Conservation (phyloP, 2,113 vertebrate species). For the Bos taurus region DNA sequence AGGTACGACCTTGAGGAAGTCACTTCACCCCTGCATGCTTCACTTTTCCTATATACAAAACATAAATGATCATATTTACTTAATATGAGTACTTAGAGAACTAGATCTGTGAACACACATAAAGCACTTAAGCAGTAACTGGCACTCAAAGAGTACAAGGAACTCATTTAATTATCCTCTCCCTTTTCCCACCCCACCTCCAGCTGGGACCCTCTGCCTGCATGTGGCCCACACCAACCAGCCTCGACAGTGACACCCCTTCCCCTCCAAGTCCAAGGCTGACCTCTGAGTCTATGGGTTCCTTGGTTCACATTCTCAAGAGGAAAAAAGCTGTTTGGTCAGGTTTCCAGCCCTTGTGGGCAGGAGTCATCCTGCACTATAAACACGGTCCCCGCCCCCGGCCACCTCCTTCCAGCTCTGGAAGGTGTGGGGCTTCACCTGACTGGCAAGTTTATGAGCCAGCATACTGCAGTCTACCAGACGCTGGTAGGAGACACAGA, state of each 20-base stretch:
- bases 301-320: background rate
- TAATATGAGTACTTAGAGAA: background rate
- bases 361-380: fast-evolving
- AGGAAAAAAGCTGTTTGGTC: background rate
- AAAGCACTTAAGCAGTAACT: background rate
- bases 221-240: background rate
- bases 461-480: background rate
- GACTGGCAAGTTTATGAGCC: background rate
- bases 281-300: background rate
- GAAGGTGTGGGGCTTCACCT: background rate
- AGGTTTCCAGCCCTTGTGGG: background rate
- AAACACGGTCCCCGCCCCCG: too few species aligned
- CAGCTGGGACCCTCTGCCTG: background rate
- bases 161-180: background rate
- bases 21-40: background rate
- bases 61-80: background rate
- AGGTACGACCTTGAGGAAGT: background rate
- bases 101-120: background rate
- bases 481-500: background rate
- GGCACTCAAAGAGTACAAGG: background rate
- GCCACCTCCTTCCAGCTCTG: background rate
- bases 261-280: background rate
- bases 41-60: background rate
- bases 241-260: background rate
- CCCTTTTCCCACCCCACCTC: background rate